Percentiles rank a stretch among this genome's conserved stretches.
Conservation (phyloP, 2,797 vertebrate genomes). For the Eptatretus atami region DNA sequence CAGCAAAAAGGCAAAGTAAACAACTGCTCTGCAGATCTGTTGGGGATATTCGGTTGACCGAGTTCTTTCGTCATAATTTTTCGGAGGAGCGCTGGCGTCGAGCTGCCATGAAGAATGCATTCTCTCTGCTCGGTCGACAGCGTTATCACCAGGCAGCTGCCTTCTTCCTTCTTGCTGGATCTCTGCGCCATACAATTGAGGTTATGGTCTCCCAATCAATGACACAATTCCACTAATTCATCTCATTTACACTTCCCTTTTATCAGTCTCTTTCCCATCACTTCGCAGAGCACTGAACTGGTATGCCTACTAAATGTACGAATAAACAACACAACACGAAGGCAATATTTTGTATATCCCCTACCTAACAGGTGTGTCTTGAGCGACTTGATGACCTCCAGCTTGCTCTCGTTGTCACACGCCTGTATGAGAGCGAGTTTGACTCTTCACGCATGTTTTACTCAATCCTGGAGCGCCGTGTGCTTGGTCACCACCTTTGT, state of each 20-base stretch:
- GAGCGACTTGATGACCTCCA: constrained; percentile 98
- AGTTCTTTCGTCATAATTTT: constrained; percentile 95
- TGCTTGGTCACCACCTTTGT: too few relatives aligned
- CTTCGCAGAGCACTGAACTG: too few relatives aligned
- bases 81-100: constrained; percentile 77
- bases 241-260: not conserved
- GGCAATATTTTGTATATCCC: not conserved
- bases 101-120: constrained; percentile 86
- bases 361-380: constrained; percentile 35
- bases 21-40: constrained; percentile 29
- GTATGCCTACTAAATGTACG: too few relatives aligned
- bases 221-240: not conserved
- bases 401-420: constrained; percentile 69
- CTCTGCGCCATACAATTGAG: constrained; percentile 83
- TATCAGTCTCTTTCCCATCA: too few relatives aligned
- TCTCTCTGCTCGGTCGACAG: constrained; percentile 78
- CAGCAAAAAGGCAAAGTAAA: too few relatives aligned
- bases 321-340: not conserved
- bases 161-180: constrained; percentile 79
- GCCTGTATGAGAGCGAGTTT: constrained; percentile 40
- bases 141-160: constrained; percentile 87
- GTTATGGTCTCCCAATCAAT: constrained; percentile 13
- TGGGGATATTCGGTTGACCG: constrained; percentile 63
- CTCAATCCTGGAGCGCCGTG: too few relatives aligned
- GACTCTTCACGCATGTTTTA: too few relatives aligned